phyloP scores from a whole-genome alignment of 23 tunicate genomes.

The Aplidium turbinatum region DNA sequence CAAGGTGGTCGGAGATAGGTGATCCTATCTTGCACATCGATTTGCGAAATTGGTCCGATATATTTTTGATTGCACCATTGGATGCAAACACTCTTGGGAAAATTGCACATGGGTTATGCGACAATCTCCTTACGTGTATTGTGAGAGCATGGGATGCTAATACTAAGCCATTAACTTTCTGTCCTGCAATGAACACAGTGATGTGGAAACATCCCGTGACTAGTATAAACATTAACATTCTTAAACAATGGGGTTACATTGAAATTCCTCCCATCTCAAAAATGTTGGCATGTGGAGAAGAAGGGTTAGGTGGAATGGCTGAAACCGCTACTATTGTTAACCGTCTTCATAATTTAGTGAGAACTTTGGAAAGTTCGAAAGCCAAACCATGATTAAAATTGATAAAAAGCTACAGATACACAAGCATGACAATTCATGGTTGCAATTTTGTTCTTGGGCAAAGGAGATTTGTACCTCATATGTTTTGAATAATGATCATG shows the following conservation, averaged over 20 bases:
- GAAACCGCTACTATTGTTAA: slow-evolving; percentile 47
- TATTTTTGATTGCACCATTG: slow-evolving; percentile 81
- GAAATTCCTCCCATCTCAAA: slow-evolving; percentile 75
- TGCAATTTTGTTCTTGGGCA: too few species aligned
- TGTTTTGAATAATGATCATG: too few species aligned
- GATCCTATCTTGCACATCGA: slow-evolving; percentile 91
- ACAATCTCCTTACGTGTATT: slow-evolving; percentile 84
- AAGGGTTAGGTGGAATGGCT: slow-evolving; percentile 84
- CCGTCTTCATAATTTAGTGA: too few species aligned
- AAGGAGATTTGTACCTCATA: too few species aligned
- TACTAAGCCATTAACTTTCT: slow-evolving; percentile 59
- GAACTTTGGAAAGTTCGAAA: too few species aligned
- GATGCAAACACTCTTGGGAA: slow-evolving; percentile 95
- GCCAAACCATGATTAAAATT: too few species aligned
- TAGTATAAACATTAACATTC: slow-evolving; percentile 32
- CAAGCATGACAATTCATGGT: too few species aligned
- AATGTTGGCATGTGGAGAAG: slow-evolving; percentile 85
- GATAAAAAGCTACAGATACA: too few species aligned
- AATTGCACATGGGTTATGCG: slow-evolving; percentile 85
- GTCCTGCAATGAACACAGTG: slow-evolving; percentile 97
- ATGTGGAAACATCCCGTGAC: slow-evolving; percentile 97
- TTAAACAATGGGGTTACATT: slow-evolving; percentile 75
- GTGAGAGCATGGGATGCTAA: slow-evolving; percentile 83
- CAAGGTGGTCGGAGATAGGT: slow-evolving; percentile 68
- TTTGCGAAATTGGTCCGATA: slow-evolving; percentile 91